Conservation (phyloP, 2,113 vertebrate species). For the Notarius lentiginosus region DNA sequence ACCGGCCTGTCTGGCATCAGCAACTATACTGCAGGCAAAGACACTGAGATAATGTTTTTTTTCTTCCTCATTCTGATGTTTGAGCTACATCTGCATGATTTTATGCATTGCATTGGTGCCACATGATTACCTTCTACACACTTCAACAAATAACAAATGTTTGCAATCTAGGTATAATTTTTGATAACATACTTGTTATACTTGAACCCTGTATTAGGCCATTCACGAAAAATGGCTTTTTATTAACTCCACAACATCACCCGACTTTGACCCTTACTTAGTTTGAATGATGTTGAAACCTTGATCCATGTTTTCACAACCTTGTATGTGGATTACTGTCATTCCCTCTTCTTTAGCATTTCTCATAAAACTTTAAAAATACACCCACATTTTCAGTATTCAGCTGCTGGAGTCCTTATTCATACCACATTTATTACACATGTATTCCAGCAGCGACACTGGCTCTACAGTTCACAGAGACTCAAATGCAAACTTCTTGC, state of each 20-base stretch:
- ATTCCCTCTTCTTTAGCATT: not conserved
- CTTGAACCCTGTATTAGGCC: not conserved
- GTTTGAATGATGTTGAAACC: not conserved
- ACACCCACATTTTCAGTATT: not conserved
- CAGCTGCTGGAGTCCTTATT: not conserved
- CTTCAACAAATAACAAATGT: constrained; percentile 1
- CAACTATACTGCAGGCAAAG: not conserved
- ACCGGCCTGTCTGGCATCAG: not conserved
- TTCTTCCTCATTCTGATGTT: not conserved
- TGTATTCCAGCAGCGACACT: not conserved
- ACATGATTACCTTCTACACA: not conserved
- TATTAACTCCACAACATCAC: not conserved
- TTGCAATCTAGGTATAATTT: not conserved
- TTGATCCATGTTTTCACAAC: not conserved
- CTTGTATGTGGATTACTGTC: not conserved
- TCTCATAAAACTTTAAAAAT: not conserved
- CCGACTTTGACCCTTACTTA: not conserved
- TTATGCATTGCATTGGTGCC: not conserved
- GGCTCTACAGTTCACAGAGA: not conserved
- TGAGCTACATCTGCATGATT: not conserved
- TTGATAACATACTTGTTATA: not conserved
- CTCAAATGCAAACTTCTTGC: not conserved
- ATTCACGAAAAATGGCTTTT: not conserved
- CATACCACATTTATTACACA: constrained; percentile 9
- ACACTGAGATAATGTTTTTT: not conserved